Evolutionary conservation across 2,113 vertebrate species (phyloP).

Genomic region (Choloepus hoffmanni): DNA sequence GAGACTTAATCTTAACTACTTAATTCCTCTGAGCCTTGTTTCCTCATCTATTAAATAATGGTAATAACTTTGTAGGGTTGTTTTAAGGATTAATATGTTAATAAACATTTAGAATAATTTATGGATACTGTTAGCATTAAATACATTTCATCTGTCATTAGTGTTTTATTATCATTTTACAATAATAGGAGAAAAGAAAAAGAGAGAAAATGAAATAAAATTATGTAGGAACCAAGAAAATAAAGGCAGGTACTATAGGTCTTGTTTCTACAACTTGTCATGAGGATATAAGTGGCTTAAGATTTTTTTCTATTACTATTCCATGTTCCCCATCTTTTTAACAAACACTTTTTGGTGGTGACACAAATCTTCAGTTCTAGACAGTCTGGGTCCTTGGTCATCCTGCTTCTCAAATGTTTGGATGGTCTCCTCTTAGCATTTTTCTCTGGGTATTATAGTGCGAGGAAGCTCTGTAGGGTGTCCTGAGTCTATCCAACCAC

Average conservation of each 20-base stretch:
- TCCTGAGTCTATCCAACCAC: not conserved
- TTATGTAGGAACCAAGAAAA: not conserved
- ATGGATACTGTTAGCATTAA: not conserved
- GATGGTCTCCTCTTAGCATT: not conserved
- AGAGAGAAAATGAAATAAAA: not conserved
- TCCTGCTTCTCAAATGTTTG: not conserved
- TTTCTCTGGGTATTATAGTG: not conserved
- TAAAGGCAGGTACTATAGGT: not conserved
- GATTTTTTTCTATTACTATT: not conserved
- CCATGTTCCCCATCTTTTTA: not conserved
- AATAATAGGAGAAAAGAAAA: not conserved
- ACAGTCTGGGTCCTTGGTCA: not conserved
- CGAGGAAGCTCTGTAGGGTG: not conserved
- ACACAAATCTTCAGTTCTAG: not conserved
- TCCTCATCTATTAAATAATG: not conserved
- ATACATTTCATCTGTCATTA: not conserved
- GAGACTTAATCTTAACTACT: not conserved
- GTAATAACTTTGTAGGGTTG: not conserved
- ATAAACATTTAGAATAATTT: not conserved
- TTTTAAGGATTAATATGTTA: conserved; percentile 6
- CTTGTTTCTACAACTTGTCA: not conserved
- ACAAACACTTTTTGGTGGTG: too few relatives aligned
- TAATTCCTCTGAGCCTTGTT: not conserved
- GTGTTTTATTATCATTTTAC: conserved; percentile 9
- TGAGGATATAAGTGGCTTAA: not conserved